Percentiles rank a stretch among this genome's conserved stretches.
phyloP scores from a whole-genome alignment of 2,888 invertebrate genomes.

The Beris morrisii region DNA sequence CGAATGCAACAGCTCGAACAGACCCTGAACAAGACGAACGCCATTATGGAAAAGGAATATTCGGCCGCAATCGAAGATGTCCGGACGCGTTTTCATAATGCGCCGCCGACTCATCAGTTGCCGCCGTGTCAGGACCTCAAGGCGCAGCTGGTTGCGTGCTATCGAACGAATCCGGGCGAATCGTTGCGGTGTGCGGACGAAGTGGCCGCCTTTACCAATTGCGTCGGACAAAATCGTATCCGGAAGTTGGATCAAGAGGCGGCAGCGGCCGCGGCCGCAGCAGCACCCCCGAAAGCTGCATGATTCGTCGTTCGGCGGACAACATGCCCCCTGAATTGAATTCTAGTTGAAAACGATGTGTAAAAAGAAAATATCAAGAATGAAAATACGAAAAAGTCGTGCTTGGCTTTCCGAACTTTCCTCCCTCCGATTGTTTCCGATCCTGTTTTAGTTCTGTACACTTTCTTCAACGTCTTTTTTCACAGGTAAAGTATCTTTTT shows the following conservation, averaged over 20 bases:
- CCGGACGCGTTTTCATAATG: constrained; percentile 53
- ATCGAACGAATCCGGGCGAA: constrained; percentile 62
- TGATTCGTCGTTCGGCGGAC: background rate
- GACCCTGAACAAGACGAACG: constrained; percentile 61
- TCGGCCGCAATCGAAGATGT: constrained; percentile 59
- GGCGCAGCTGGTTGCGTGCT: constrained; percentile 63
- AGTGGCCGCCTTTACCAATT: constrained; percentile 64
- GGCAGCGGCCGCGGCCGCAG: background rate
- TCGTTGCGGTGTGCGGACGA: constrained; percentile 63
- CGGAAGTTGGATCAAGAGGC: constrained; percentile 48
- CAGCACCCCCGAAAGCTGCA: background rate
- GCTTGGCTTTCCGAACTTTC: no score
- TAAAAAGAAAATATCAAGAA: no score
- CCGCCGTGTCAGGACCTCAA: constrained; percentile 62
- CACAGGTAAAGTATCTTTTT: no score
- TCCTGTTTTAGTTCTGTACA: no score
- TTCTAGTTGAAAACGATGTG: no score
- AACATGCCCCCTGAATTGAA: no score
- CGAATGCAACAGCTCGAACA: constrained; percentile 61
- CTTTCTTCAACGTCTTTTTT: no score
- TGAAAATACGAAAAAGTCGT: no score
- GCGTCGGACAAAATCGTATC: constrained; percentile 63
- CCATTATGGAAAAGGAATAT: constrained; percentile 62
- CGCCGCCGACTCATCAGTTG: constrained; percentile 50
- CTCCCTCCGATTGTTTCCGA: no score